Evolutionary conservation across 2,888 invertebrate species (phyloP).

Genomic region (Epsilonema sp.): DNA sequence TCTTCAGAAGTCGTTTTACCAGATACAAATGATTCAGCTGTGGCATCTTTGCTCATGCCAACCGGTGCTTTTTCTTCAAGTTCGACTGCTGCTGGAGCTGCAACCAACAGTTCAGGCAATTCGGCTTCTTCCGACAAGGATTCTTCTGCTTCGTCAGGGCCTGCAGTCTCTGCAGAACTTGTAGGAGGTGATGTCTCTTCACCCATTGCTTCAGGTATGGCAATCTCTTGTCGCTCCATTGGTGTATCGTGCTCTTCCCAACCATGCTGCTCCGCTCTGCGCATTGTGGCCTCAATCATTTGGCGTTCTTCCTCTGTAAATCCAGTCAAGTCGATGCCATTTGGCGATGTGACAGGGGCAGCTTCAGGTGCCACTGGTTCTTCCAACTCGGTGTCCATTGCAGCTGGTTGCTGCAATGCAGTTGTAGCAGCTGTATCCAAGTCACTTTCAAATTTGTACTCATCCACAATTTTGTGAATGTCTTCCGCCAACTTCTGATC

Average conservation of each 20-base stretch:
- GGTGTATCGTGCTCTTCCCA: not conserved
- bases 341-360: too few relatives aligned
- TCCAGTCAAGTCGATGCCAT: conserved; percentile 10
- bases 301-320: conserved; percentile 42
- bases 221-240: not conserved
- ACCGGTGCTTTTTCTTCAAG: too few relatives aligned
- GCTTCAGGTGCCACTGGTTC: too few relatives aligned
- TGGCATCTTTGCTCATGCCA: too few relatives aligned
- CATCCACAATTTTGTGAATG: too few relatives aligned
- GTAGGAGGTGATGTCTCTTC: not conserved
- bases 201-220: not conserved
- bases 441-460: too few relatives aligned
- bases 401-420: not conserved
- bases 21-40: too few relatives aligned
- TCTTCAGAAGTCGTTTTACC: too few relatives aligned
- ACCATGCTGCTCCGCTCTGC: conserved; percentile 36
- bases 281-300: conserved; percentile 44
- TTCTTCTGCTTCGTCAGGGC: not conserved
- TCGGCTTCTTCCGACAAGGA: not conserved
- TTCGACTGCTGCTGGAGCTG: too few relatives aligned
- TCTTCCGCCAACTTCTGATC: too few relatives aligned
- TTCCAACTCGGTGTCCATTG: not conserved
- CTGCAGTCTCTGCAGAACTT: not conserved
- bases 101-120: not conserved
- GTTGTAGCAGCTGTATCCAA: not conserved